A percentile compares a stretch with the other conserved stretches of the same genome.
phyloP scores from a whole-genome alignment of 2,888 invertebrate genomes.

The Chalcosyrphus nemorum region DNA sequence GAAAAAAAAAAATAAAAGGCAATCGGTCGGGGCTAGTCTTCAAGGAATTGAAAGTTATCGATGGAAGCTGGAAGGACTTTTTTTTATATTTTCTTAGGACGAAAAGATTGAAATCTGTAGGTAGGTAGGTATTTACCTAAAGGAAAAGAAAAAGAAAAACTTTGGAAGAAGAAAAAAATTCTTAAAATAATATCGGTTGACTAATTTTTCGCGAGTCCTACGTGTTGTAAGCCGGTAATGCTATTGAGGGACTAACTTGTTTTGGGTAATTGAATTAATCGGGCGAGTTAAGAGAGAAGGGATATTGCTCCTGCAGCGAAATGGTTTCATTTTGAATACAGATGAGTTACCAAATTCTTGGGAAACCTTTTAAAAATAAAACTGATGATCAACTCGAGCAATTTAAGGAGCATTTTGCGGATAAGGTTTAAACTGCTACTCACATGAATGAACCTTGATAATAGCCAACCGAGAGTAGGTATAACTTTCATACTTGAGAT shows the following conservation, averaged over 20 bases:
- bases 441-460: no score
- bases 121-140: conserved; percentile 22
- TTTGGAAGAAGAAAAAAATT: conserved; percentile 39
- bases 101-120: conserved; percentile 23
- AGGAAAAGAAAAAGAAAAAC: neutral
- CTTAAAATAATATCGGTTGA: conserved; percentile 54
- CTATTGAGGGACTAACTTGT: conserved; percentile 29
- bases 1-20: conserved; percentile 47
- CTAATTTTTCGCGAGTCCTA: conserved; percentile 38
- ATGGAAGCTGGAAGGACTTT: conserved; percentile 27
- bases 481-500: no score
- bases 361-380: neutral
- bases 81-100: conserved; percentile 28
- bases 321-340: neutral
- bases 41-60: conserved; percentile 54
- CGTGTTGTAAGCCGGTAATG: conserved; percentile 52
- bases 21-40: conserved; percentile 33
- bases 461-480: no score
- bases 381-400: neutral
- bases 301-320: neutral
- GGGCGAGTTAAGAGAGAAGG: conserved; percentile 32
- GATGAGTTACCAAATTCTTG: neutral
- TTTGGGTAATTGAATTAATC: conserved; percentile 68
- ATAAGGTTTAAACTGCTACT: no score
- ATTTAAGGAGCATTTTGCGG: neutral